Base-by-base conservation (phyloP, 2,797 vertebrate species). In the Phataginus tricuspis region DNA sequence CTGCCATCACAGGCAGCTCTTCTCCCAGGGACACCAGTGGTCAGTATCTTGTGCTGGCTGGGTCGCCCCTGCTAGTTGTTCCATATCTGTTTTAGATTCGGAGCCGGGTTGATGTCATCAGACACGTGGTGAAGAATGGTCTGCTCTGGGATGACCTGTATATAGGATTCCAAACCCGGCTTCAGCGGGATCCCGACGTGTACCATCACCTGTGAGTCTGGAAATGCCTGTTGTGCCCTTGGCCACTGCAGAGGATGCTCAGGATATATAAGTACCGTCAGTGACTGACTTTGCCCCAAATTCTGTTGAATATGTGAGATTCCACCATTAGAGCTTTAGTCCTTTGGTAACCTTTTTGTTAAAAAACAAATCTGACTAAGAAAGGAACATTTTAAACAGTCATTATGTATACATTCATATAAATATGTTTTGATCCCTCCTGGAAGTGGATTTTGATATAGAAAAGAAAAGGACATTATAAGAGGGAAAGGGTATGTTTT, bases 81-180 rank as follows among this genome's bases (percentile, higher is more conserved):
- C 72, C 23, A 0, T 31, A 23, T 96, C 85, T 83, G 13, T 91
- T 96, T 53, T 88, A 99, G 99, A 97, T 99, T 64, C 98, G 98
- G 61, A 98, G 98, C 96, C 97, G 99, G 61, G 96, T 99, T 1
- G 98, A 98, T 1, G 99, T 99, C 72, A 98, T 99, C 95, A 98
- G 99, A 53, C 86, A 99, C 0, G 95, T 98, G 85, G 99, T 99
- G 92, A 98, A 98, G 94, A 98, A 99, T 0, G 99, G 99, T 1
- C 95, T 98, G 7, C 98, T 99, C 31, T 99, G 99, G 99, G 99
- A 99, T 21, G 98, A 99, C 72, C 97, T 99, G 45, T 99, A 99
- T 94, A 99, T 99, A n/a, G 99, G 99, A 94, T 99, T 99, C 97
- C 99, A 99, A 97, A 99, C 99, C 84, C 97, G 98, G 89, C 97